These are phyloP conservation scores for Oryzias sinensis DNA, from an alignment of 2,797 vertebrate species.

Conservation along the genomic window DNA sequence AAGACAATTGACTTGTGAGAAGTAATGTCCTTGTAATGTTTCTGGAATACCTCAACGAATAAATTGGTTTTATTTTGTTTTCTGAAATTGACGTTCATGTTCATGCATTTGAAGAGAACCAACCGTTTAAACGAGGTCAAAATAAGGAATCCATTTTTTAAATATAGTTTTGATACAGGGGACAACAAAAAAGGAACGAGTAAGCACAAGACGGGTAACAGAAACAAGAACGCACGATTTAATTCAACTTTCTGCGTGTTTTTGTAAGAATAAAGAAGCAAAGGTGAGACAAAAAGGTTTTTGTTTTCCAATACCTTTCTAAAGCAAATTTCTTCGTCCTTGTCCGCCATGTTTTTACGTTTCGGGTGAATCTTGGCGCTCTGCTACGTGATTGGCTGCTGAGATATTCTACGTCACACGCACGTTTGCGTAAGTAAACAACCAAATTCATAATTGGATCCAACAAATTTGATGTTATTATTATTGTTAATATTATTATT, in stretches of 20 bases:
- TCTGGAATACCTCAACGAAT: too few species aligned
- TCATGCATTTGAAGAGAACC: too few species aligned
- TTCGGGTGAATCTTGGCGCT: slow-evolving; percentile 42
- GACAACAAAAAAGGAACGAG: neutral
- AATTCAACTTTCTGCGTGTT: neutral
- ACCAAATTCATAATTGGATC: too few species aligned
- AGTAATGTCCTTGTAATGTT: too few species aligned
- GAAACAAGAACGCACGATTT: neutral
- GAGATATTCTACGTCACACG: slow-evolving; percentile 3
- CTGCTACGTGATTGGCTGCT: slow-evolving; percentile 31
- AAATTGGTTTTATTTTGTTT: too few species aligned
- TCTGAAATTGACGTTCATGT: too few species aligned
- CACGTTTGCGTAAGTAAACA: too few species aligned
- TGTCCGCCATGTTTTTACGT: slow-evolving; percentile 61
- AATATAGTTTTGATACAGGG: too few species aligned
- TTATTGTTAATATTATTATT: too few species aligned
- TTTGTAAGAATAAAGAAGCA: neutral
- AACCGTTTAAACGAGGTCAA: too few species aligned
- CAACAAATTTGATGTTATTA: too few species aligned
- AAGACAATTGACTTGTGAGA: neutral
- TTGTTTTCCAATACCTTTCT: slow-evolving; percentile 65
- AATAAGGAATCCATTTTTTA: neutral
- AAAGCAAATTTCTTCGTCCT: slow-evolving; percentile 50
- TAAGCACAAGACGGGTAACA: neutral
- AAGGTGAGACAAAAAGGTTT: neutral